Evolutionary conservation across 1,140 invertebrate species (phyloP).

Genomic region (Adoxophyes honmai): DNA sequence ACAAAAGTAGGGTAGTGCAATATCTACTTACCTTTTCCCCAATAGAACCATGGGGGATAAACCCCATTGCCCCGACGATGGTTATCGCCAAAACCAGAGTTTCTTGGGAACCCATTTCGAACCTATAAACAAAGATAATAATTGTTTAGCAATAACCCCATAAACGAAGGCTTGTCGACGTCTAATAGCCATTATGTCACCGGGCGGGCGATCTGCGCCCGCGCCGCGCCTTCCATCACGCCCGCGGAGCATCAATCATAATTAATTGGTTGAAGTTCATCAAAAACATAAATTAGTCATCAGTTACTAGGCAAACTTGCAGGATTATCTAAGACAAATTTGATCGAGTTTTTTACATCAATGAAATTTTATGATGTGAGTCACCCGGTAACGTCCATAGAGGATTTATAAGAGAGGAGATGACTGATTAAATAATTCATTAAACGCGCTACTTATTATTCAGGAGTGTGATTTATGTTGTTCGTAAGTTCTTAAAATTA

Average conservation of each 20-base stretch:
- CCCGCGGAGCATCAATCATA: slow-evolving; percentile 10
- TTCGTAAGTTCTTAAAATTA: no score
- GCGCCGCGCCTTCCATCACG: neutral
- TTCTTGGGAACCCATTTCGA: slow-evolving; percentile 51
- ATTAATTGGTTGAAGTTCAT: slow-evolving; percentile 11
- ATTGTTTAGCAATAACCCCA: neutral
- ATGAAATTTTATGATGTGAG: slow-evolving; percentile 8
- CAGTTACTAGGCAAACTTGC: slow-evolving; percentile 2
- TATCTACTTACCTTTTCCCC: slow-evolving; percentile 56
- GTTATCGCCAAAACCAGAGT: slow-evolving; percentile 57
- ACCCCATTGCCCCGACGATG: slow-evolving; percentile 61
- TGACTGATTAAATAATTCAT: no score
- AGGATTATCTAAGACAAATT: slow-evolving; percentile 4
- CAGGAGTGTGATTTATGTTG: no score
- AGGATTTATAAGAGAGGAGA: neutral
- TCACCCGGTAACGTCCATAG: neutral
- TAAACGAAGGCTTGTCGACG: neutral
- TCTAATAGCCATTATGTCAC: neutral
- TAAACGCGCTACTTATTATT: no score
- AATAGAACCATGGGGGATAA: slow-evolving; percentile 74
- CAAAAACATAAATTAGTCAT: slow-evolving; percentile 8
- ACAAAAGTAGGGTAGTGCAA: no score
- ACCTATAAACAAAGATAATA: slow-evolving; percentile 39
- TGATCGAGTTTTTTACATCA: neutral
- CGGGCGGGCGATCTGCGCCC: neutral